A percentile compares a stretch with the other conserved stretches of the same genome.
phyloP scores from a whole-genome alignment of 2,888 invertebrate species.

The Polydrusus pterygomalis region DNA sequence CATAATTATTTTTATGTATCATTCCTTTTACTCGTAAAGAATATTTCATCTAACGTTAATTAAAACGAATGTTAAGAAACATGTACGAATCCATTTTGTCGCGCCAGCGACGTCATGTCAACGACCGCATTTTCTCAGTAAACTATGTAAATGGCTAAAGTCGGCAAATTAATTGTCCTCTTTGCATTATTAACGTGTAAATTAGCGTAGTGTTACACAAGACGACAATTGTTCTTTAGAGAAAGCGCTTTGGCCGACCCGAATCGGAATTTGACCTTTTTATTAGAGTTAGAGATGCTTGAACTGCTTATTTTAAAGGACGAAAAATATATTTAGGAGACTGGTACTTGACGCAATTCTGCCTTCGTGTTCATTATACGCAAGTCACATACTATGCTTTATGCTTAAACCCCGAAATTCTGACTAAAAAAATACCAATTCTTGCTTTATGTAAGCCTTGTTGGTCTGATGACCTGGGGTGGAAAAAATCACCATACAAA shows the following conservation, averaged over 20 bases:
- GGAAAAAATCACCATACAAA: too few relatives aligned
- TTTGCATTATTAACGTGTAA: constrained; percentile 33
- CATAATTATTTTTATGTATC: background rate
- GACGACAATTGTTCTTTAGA: background rate
- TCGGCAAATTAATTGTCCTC: constrained; percentile 34
- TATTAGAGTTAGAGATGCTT: background rate
- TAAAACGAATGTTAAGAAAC: background rate
- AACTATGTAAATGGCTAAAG: constrained; percentile 32
- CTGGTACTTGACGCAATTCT: too few relatives aligned
- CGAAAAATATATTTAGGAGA: too few relatives aligned
- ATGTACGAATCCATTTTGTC: background rate
- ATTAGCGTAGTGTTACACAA: constrained; percentile 27
- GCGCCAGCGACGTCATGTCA: constrained; percentile 1
- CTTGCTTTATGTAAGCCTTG: too few relatives aligned
- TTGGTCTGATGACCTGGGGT: too few relatives aligned
- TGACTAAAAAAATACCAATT: too few relatives aligned
- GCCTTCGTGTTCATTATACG: too few relatives aligned
- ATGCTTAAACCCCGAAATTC: too few relatives aligned
- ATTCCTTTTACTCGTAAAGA: background rate
- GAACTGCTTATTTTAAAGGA: too few relatives aligned
- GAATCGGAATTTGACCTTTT: constrained; percentile 12
- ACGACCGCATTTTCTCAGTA: constrained; percentile 26
- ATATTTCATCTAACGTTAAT: background rate
- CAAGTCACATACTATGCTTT: too few relatives aligned
- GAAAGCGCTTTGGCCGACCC: background rate